Evolutionary conservation across 1,140 invertebrate species (phyloP).

Genomic region (Neodiprion pinetum): DNA sequence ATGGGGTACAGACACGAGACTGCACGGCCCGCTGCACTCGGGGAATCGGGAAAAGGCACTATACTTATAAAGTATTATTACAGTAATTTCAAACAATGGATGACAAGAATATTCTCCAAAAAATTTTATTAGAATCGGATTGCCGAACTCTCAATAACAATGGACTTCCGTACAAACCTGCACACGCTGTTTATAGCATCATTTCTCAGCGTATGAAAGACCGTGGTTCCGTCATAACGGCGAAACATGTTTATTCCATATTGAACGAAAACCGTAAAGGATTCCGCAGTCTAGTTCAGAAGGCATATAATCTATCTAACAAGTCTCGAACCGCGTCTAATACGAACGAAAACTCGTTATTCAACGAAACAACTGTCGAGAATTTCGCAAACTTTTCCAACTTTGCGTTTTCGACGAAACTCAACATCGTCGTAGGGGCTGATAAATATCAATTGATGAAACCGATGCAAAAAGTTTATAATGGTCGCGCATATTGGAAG

Average conservation of each 20-base stretch:
- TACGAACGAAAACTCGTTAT: no score
- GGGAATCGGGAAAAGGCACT: no score
- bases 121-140: not conserved
- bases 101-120: not conserved
- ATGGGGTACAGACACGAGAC: no score
- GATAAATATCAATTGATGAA: slow-evolving; percentile 7
- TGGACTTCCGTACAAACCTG: slow-evolving; percentile 1
- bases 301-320: slow-evolving; percentile 5
- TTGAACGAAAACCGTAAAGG: slow-evolving; percentile 19
- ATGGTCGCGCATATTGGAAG: slow-evolving; percentile 19
- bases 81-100: not conserved
- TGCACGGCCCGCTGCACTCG: no score
- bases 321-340: not conserved
- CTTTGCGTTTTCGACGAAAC: not conserved
- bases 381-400: not conserved
- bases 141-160: slow-evolving; percentile 2
- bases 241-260: slow-evolving; percentile 21
- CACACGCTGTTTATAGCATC: not conserved
- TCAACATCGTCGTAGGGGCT: not conserved
- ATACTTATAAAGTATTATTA: no score
- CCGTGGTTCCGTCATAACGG: slow-evolving; percentile 9
- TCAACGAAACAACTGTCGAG: slow-evolving; percentile 12
- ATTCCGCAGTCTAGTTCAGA: slow-evolving; percentile 3
- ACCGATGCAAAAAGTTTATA: slow-evolving; percentile 19
- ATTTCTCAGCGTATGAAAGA: slow-evolving; percentile 22